Base-by-base conservation (phyloP, 1,140 invertebrate genomes). In the Cyclina sinensis region DNA sequence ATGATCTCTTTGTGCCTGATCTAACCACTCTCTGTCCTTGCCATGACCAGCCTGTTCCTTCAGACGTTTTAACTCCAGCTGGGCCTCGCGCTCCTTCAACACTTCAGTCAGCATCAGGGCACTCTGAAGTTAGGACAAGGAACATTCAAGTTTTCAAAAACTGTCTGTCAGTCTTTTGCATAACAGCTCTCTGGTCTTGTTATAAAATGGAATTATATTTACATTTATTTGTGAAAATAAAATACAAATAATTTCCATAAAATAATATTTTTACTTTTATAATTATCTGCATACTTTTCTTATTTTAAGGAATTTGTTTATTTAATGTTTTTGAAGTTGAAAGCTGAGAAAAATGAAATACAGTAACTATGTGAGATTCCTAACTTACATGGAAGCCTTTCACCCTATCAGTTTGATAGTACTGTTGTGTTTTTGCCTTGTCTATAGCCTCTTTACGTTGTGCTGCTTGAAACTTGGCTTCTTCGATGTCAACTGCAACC, bases 51-150 rank as follows among this genome's bases (percentile, higher is more conserved):
- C 94, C 73, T 91, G 84, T 43, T 92, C 92, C 83, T 93, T 91
- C 30, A 95, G 87, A 81, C 90, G 90, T 37, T 95, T 95, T 65
- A 96, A 90, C 86, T 96, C 95, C 35, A 96, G 48, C 86, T 96
- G 95, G 65, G 94, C 95, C 57, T 96, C 95, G n/a, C 95, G 91
- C 81, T 95, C 95, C 84, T 96, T 95, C 62, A 96, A 87, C 11
- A 95, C 95, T 90, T 96, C 95, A 1, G 94, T 95, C 24, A 95
- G 89, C 89, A 93, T 89, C 46, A 96, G 83, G 11, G 95, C 95
- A 93, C 95, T 94, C 95, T 96, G 89, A 21, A 76, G 90, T 89
- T 54, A 79, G 21, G 14, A 14, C 43, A n/a, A n/a, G n/a, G n/a
- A n/a, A n/a, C n/a, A n/a, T n/a, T n/a, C n/a, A n/a, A n/a, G n/a